A percentile compares a stretch with the other conserved stretches of the same genome.
phyloP scores from a whole-genome alignment of 2,113 vertebrate species.

The Carollia perspicillata region DNA sequence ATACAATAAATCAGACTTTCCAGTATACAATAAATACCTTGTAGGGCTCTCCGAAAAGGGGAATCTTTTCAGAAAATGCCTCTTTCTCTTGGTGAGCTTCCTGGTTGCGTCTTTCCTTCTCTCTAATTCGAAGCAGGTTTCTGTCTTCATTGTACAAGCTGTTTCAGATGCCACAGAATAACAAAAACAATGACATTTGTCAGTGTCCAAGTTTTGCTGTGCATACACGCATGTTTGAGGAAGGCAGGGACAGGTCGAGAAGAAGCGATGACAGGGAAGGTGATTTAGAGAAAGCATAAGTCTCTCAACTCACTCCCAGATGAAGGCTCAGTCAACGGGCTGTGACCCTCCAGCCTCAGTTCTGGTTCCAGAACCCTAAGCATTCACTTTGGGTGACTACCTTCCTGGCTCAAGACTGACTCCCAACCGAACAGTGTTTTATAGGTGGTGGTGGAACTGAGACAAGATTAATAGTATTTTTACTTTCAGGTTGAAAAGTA shows the following conservation, averaged over 20 bases:
- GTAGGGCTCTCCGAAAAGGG: slow-evolving; percentile 93
- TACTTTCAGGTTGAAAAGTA: slow-evolving; percentile 26
- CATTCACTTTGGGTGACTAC: neutral
- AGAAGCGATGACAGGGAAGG: neutral
- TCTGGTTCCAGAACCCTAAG: neutral
- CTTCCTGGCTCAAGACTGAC: neutral
- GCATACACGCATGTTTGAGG: too few species aligned
- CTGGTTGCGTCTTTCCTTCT: slow-evolving; percentile 91
- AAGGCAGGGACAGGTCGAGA: neutral
- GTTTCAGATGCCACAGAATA: slow-evolving; percentile 69
- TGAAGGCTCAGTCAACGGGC: neutral
- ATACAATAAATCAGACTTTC: neutral
- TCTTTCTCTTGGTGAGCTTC: slow-evolving; percentile 88
- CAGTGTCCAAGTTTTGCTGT: neutral
- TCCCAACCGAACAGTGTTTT: slow-evolving; percentile 14
- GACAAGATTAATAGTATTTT: slow-evolving; percentile 43
- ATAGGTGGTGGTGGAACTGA: neutral
- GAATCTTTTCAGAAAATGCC: slow-evolving; percentile 81
- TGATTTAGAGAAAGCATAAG: neutral
- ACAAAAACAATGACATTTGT: slow-evolving; percentile 23
- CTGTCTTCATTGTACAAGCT: slow-evolving; percentile 92
- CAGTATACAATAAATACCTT: slow-evolving; percentile 83
- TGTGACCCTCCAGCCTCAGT: neutral
- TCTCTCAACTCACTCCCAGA: neutral
- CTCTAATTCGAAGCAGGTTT: slow-evolving; percentile 91